Conservation (phyloP, 2,888 invertebrate species). For the Callinectes sapidus region DNA sequence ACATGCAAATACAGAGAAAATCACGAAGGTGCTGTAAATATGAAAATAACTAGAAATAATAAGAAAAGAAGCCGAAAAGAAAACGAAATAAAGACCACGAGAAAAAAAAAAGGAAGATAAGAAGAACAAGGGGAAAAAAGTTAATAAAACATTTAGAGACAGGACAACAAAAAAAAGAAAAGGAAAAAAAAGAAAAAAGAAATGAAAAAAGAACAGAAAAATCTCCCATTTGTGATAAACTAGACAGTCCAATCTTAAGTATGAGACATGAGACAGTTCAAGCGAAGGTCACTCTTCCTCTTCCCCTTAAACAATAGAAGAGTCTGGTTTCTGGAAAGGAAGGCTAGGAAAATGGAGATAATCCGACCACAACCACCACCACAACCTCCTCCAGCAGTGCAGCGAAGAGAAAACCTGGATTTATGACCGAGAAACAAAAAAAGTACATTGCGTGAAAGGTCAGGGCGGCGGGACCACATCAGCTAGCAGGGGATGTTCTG, state of each 20-base stretch:
- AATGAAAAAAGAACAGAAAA: neutral
- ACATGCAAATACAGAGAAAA: neutral
- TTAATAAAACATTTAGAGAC: no score
- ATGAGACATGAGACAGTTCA: no score
- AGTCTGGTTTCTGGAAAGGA: neutral
- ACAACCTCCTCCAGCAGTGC: neutral
- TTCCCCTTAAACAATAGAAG: no score
- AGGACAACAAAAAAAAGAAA: neutral
- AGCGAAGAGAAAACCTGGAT: neutral
- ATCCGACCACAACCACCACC: neutral
- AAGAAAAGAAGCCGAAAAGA: neutral
- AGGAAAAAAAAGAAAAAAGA: neutral
- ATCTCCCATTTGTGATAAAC: no score
- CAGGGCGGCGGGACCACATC: neutral
- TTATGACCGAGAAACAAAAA: neutral
- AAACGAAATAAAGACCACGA: neutral
- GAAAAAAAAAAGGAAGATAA: neutral
- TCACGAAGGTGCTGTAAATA: neutral
- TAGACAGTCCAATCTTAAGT: no score
- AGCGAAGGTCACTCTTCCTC: no score
- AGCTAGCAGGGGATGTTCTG: neutral
- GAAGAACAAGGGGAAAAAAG: neutral
- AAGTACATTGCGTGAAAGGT: slow-evolving; percentile 23
- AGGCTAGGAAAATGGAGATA: neutral
- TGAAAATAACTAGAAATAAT: neutral